A percentile compares a stretch with the other conserved stretches of the same genome.
Conservation (phyloP, 2,113 vertebrate genomes). For the Tragulus kanchil region DNA sequence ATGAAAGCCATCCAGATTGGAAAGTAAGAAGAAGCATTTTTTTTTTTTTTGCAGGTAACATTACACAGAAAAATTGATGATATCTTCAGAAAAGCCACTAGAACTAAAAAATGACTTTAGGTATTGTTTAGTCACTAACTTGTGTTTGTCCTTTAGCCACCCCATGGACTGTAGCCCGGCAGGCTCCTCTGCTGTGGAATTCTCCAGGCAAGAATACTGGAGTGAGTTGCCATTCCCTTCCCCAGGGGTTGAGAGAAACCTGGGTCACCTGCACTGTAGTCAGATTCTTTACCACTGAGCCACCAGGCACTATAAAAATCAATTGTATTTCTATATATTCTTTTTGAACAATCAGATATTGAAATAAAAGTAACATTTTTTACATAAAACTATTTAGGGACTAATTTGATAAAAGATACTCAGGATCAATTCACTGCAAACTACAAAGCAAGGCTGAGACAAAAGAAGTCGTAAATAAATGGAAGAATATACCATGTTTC, state of each 20-base stretch:
- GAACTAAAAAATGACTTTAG: not conserved
- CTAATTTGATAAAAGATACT: slow-evolving; percentile 11
- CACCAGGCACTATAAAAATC: not conserved
- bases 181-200: not conserved
- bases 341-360: not conserved
- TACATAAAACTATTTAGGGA: not conserved
- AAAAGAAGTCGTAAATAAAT: not conserved
- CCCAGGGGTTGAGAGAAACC: not conserved
- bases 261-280: not conserved
- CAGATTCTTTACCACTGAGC: not conserved
- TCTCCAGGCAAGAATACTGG: not conserved
- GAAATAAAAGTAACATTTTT: slow-evolving; percentile 18
- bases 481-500: not conserved
- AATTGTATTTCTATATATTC: not conserved
- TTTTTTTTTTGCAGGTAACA: not conserved
- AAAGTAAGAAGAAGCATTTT: not conserved
- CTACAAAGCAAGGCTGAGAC: not conserved
- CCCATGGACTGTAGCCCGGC: not conserved
- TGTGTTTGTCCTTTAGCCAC: not conserved
- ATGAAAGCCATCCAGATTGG: not conserved
- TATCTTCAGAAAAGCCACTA: not conserved
- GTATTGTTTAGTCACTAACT: not conserved
- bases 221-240: not conserved
- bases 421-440: not conserved
- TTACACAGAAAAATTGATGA: not conserved